Evolutionary conservation across 2,113 vertebrate species (phyloP).

Genomic region (Pionites leucogaster): DNA sequence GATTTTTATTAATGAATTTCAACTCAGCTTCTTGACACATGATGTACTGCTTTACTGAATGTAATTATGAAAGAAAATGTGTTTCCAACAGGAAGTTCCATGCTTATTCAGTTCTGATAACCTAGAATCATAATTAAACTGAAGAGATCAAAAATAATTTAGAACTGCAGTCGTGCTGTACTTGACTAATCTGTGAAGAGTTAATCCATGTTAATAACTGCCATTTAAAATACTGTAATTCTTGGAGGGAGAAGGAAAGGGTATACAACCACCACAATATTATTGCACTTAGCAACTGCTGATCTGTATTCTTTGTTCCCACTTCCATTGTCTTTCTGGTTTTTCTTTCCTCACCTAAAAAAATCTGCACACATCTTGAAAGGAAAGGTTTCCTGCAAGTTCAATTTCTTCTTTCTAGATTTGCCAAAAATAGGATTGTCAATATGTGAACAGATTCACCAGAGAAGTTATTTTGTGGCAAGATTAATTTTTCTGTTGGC

Average conservation of each 20-base stretch:
- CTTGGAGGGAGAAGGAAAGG: background rate
- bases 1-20: slow-evolving; percentile 56
- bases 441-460: background rate
- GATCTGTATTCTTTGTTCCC: background rate
- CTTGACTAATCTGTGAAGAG: background rate
- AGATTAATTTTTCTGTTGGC: slow-evolving; percentile 9
- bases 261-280: background rate
- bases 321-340: background rate
- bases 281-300: background rate
- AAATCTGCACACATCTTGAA: background rate
- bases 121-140: slow-evolving; percentile 10
- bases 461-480: background rate
- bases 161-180: background rate
- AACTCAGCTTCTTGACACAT: slow-evolving; percentile 5
- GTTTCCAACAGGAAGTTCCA: background rate
- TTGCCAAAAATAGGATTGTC: background rate
- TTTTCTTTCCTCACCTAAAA: background rate
- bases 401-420: background rate
- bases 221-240: background rate
- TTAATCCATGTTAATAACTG: slow-evolving; percentile 19
- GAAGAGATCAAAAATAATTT: background rate
- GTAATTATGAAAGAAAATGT: slow-evolving; percentile 32
- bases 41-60: slow-evolving; percentile 23
- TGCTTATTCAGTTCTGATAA: background rate
- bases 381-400: background rate